A percentile compares a stretch with the other conserved stretches of the same genome.
These are phyloP conservation scores for Microctonus hyperodae DNA, from an alignment of 2,888 invertebrate genomes.

Conservation along the genomic window DNA sequence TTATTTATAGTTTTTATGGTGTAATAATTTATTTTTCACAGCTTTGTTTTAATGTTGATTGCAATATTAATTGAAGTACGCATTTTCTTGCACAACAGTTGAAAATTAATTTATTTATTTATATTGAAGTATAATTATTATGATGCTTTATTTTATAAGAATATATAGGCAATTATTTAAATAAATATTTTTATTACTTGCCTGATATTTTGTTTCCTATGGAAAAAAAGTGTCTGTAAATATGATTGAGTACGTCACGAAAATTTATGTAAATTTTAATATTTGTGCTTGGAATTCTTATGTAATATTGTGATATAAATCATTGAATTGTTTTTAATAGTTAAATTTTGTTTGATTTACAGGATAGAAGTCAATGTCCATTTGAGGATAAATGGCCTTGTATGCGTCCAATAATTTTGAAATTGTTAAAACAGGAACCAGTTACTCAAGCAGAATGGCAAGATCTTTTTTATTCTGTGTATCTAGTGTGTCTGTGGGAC, in stretches of 20 bases:
- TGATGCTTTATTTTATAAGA: no score
- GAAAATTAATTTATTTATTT: no score
- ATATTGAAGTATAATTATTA: no score
- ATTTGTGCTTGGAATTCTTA: not conserved
- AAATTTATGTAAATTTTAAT: no score
- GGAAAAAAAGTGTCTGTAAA: no score
- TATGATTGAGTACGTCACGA: no score
- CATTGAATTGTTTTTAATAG: not conserved
- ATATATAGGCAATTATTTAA: no score
- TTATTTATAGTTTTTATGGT: no score
- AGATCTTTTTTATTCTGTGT: conserved; percentile 94
- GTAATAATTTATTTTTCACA: not conserved
- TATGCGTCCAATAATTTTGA: conserved; percentile 93
- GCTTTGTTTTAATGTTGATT: not conserved
- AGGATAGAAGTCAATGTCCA: conserved; percentile 82
- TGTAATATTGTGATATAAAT: not conserved
- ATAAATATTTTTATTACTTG: no score
- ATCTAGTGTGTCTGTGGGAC: conserved; percentile 96
- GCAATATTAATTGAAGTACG: no score
- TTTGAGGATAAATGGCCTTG: conserved; percentile 98
- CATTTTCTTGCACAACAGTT: no score
- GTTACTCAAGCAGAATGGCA: conserved; percentile 98
- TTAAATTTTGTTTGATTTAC: conserved; percentile 48
- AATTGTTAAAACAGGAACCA: conserved; percentile 91
- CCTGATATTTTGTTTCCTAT: no score